Conservation (phyloP, 2,113 vertebrate species). For the Atractosteus spatula region DNA sequence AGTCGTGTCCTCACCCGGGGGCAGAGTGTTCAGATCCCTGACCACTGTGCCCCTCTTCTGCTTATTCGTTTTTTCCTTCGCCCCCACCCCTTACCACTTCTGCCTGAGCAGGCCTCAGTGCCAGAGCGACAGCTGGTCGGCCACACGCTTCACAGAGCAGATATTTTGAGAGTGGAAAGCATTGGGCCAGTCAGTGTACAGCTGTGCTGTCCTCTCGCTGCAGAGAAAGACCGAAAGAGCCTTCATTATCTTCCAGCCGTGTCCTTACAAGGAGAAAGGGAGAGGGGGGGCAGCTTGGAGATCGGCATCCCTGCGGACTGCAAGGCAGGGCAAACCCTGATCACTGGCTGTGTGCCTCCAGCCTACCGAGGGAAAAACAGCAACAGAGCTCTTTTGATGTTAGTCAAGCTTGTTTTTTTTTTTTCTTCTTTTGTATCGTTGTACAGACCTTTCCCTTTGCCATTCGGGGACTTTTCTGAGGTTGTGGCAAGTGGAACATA, state of each 20-base stretch:
- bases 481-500: slow-evolving; percentile 31
- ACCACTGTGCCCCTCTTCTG: not conserved
- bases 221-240: not conserved
- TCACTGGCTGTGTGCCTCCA: not conserved
- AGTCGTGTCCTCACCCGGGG: too few relatives aligned
- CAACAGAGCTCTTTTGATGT: not conserved
- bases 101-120: not conserved
- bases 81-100: not conserved
- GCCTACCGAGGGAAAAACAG: not conserved
- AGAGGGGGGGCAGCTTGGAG: not conserved
- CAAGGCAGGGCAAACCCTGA: not conserved
- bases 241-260: not conserved
- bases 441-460: slow-evolving; percentile 8
- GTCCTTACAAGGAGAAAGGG: not conserved
- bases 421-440: slow-evolving; percentile 10
- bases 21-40: too few relatives aligned
- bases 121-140: not conserved
- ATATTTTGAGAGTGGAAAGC: not conserved
- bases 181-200: not conserved
- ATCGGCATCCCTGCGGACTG: not conserved
- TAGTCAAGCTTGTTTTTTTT: not conserved
- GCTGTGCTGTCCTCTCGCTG: not conserved
- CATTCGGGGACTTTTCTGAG: slow-evolving; percentile 15
- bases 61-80: not conserved
- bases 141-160: not conserved